Percentiles rank a stretch among this genome's conserved stretches.
phyloP scores from a whole-genome alignment of 2,797 vertebrate species.

The Malurus splendens region DNA sequence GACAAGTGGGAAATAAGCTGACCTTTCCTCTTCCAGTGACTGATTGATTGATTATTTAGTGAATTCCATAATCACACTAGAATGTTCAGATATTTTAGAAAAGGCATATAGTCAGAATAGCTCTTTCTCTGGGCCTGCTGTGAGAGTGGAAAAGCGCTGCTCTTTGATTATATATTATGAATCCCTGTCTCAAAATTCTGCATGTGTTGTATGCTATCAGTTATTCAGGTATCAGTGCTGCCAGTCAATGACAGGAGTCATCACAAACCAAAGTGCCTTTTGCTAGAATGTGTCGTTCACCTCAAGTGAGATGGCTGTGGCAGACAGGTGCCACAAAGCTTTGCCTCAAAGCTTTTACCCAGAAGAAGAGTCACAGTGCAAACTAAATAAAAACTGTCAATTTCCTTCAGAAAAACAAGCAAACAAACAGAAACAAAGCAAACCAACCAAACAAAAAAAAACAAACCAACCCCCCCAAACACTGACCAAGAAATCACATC shows the following conservation, averaged over 20 bases:
- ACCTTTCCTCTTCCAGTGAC: not conserved
- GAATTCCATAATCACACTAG: not conserved
- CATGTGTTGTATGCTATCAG: not conserved
- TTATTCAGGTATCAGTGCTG: not conserved
- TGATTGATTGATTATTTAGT: not conserved
- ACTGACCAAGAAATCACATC: fast-evolving
- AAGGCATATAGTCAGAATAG: not conserved
- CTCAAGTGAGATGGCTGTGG: not conserved
- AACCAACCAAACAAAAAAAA: too few species aligned
- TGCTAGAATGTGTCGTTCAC: not conserved
- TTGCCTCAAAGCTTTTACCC: not conserved
- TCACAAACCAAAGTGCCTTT: not conserved
- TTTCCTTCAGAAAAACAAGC: not conserved
- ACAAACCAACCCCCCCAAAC: not conserved
- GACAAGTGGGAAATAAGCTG: not conserved
- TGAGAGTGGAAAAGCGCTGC: fast-evolving
- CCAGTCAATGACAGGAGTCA: not conserved
- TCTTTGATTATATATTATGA: fast-evolving
- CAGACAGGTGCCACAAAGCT: not conserved
- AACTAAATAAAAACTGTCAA: not conserved
- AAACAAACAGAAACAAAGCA: too few species aligned
- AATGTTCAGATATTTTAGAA: not conserved
- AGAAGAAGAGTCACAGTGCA: not conserved
- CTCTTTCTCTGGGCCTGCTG: not conserved
- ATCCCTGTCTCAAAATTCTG: not conserved